Evolutionary conservation across 2,888 invertebrate genomes (phyloP).

Genomic region (Nematopogon swammerdamellus): DNA sequence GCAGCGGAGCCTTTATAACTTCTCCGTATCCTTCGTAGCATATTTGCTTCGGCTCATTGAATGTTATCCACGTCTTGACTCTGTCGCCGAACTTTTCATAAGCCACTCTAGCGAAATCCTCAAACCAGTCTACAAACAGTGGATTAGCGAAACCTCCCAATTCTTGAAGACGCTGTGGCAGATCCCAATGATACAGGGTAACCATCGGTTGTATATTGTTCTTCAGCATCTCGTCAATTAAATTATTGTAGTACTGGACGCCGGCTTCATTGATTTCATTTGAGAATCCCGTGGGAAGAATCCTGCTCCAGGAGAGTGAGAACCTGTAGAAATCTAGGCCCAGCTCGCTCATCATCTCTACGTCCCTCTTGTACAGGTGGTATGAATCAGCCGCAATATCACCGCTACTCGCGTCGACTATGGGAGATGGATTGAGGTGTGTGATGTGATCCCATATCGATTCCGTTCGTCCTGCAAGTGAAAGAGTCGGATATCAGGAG

Average conservation of each 20-base stretch:
- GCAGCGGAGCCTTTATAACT: conserved; percentile 25
- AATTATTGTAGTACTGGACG: conserved; percentile 51
- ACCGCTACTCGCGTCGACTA: conserved; percentile 43
- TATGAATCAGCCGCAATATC: conserved; percentile 66
- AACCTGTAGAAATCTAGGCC: conserved; percentile 53
- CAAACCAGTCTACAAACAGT: conserved; percentile 48
- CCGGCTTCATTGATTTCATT: conserved; percentile 35
- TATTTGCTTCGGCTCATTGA: conserved; percentile 52
- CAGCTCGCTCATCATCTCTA: conserved; percentile 39
- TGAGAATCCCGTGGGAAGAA: conserved; percentile 21
- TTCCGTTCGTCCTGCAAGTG: conserved; percentile 53
- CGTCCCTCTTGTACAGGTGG: conserved; percentile 54
- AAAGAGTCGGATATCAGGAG: neutral
- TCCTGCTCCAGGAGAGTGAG: conserved; percentile 55
- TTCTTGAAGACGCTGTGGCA: conserved; percentile 46
- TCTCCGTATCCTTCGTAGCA: conserved; percentile 32
- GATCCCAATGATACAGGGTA: conserved; percentile 56
- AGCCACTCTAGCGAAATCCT: conserved; percentile 50
- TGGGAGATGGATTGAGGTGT: conserved; percentile 23
- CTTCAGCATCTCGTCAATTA: conserved; percentile 47
- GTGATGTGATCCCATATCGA: conserved; percentile 57
- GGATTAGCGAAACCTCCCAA: conserved; percentile 61
- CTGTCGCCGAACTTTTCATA: conserved; percentile 45
- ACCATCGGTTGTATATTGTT: conserved; percentile 56
- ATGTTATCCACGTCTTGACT: conserved; percentile 55